Evolutionary conservation across 2,888 invertebrate genomes (phyloP), one percentile per base, ranked within the genome.

Genomic region (Sesia apiformis): DNA sequence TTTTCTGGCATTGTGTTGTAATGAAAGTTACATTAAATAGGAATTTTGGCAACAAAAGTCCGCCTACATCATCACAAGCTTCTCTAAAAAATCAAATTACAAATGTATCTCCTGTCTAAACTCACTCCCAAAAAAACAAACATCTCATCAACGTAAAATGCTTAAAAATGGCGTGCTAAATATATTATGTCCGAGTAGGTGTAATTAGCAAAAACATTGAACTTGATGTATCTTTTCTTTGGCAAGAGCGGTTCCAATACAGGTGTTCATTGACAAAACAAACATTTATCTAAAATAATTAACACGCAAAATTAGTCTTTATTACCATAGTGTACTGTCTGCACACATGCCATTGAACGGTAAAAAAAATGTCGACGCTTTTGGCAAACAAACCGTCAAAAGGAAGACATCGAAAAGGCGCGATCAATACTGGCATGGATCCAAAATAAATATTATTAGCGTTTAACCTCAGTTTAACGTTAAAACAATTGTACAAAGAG

Each of bases 131-230:
- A 23, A 23, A 1, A 23, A 23, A 23, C 23, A 23, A 23, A 23
- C 23, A 2, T 23, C 23, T 2, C 23, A 23, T 23, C 23, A 23
- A 23, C 23, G 23, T 23, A 1, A 23, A 23, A 23, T 23, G 23
- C 23, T 23, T 23, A 46, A 8, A 46, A 46, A 46, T 46, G 46
- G 3, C 23, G 46, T 3, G n/a, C 46, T 46, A 46, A 46, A 46
- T 46, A 8, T 46, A 46, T 46, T 4, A 46, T 46, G 46, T 8
- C 4, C 46, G 8, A 46, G 46, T 46, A 50, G 62, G 52, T 56
- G 69, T 76, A 82, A 84, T 79, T 79, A 80, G 69, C 67, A 55
- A 64, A 71, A 80, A 74, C 83, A 83, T 83, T 85, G 84, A 85
- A 84, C 84, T 85, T 85, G 84, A 8, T 46, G 46, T 46, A 46